phyloP scores from a whole-genome alignment of 2,888 invertebrate species.

The Pocota personata region DNA sequence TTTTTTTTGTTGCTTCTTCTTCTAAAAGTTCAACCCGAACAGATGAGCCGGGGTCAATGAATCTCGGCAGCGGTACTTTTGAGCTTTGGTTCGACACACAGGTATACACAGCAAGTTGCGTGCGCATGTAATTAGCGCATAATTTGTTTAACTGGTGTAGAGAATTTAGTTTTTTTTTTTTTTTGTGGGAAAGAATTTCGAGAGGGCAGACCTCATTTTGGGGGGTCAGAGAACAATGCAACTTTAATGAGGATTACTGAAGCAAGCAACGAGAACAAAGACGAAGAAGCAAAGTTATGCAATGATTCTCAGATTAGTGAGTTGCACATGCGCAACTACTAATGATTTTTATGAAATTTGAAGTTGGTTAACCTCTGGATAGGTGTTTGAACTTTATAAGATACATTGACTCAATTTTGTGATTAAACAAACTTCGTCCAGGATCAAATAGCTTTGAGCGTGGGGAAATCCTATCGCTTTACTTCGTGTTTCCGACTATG shows the following conservation, averaged over 20 bases:
- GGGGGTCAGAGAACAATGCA: conserved; percentile 27
- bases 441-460: no score
- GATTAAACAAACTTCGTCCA: no score
- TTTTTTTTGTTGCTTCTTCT: conserved; percentile 3
- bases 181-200: conserved; percentile 11
- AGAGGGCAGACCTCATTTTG: background rate
- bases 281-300: background rate
- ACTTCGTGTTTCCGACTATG: no score
- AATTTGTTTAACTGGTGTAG: conserved; percentile 52
- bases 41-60: conserved; percentile 67
- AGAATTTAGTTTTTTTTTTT: background rate
- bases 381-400: background rate
- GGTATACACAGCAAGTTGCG: conserved; percentile 52
- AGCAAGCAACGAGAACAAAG: background rate
- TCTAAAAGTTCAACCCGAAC: conserved; percentile 57
- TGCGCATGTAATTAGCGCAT: conserved; percentile 60
- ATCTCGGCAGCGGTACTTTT: conserved; percentile 37
- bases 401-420: no score
- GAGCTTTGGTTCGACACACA: conserved; percentile 35
- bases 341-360: background rate
- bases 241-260: background rate
- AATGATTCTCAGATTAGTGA: conserved; percentile 10
- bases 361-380: background rate
- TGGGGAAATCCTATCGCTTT: no score
- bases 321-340: background rate